phyloP scores from a whole-genome alignment of 2,113 vertebrate genomes.

The Epinephelus fuscoguttatus region DNA sequence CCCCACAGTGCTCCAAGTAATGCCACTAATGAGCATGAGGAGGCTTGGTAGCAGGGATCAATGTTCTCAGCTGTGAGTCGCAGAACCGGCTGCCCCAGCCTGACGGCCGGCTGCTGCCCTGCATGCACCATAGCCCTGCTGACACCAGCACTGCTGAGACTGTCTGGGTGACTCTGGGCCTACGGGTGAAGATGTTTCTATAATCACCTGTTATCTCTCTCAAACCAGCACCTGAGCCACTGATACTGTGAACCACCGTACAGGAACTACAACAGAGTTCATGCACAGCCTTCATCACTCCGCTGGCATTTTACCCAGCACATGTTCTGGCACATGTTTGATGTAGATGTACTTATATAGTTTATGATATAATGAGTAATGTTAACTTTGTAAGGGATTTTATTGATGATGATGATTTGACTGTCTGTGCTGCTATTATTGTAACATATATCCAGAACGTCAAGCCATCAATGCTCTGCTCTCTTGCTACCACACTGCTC shows the following conservation, averaged over 20 bases:
- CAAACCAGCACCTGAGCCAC: slow-evolving; percentile 71
- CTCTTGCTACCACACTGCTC: not conserved
- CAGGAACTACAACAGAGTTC: slow-evolving; percentile 7
- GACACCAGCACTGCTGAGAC: slow-evolving; percentile 38
- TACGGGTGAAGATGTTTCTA: slow-evolving; percentile 48
- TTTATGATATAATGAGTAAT: not conserved
- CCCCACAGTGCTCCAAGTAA: slow-evolving; percentile 59
- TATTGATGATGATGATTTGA: not conserved
- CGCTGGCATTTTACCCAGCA: not conserved
- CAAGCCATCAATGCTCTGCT: not conserved
- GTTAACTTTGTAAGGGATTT: too few relatives aligned
- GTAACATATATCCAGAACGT: not conserved
- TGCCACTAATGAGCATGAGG: slow-evolving; percentile 73
- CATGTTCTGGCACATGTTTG: not conserved
- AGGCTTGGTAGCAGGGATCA: slow-evolving; percentile 65
- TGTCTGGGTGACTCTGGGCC: slow-evolving; percentile 31
- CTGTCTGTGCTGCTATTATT: not conserved
- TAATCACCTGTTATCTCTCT: slow-evolving; percentile 73
- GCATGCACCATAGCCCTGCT: slow-evolving; percentile 32
- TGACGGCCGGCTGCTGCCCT: slow-evolving; percentile 48
- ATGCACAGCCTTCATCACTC: not conserved
- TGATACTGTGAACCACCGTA: slow-evolving; percentile 4
- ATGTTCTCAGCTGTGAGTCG: slow-evolving; percentile 37
- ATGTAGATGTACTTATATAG: not conserved
- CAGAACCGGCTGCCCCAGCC: slow-evolving; percentile 47